Evolutionary conservation across 2,888 invertebrate genomes (phyloP), one percentile per base, ranked within the genome.

Genomic region (Ophraella communa): DNA sequence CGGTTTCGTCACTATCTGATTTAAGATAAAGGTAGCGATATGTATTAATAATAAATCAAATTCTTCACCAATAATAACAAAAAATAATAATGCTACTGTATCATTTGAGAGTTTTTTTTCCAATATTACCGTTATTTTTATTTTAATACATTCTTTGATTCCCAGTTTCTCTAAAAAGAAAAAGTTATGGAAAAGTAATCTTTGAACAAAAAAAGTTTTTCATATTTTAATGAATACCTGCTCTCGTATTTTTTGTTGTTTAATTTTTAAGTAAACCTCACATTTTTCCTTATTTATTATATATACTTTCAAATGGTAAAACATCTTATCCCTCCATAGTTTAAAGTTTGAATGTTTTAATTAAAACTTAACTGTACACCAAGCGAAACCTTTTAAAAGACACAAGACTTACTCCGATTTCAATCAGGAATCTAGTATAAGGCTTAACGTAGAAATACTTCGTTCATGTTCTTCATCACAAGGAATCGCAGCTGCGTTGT

Each of bases 401-500:
- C 11, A 11, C 10, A 5, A 8, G 11, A 1, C 30, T 17, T 7
- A 44, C 44, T 1, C n/a, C 3, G 8, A 10, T 18, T 20, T 20
- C 18, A 44, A 44, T 44, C 44, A 20, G 20, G 44, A 18, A 44
- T 44, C 44, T 8, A 0, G 1, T 44, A 18, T 24, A n/a, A 47
- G 20, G 45, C 8, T 47, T 47, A 21, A 47, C 17, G 42, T 44
- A 18, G 44, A 18, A 44, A 20, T 44, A 2, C 18, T 70, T 44
- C 8, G 18, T 44, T 70, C 67, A 69, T 68, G 65, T 69, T 53
- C 65, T 70, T 74, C 71, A 71, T 65, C 47, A 24, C 65, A 69
- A 71, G 74, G 73, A 73, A 71, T 71, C 69, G 71, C 64, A 56
- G 66, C 64, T 65, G 66, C 57, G 57, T 64, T 54, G n/a, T 5